A percentile compares a stretch with the other conserved stretches of the same genome.
Conservation (phyloP, 2,113 vertebrate genomes). For the Nothocercus julius region DNA sequence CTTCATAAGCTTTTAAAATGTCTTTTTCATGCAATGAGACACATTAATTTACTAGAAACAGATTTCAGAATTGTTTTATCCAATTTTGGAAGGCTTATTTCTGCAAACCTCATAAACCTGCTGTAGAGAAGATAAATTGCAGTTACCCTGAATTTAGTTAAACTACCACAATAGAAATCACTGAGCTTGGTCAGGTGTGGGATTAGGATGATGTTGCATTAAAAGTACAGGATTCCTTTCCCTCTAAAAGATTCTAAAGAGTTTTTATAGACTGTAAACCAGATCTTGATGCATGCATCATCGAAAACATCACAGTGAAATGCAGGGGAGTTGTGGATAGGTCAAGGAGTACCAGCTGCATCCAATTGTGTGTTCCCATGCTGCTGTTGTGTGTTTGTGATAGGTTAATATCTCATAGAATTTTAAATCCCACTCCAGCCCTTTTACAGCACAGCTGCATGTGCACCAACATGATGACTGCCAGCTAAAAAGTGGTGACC, state of each 20-base stretch:
- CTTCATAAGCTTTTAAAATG: constrained; percentile 76
- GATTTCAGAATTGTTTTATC: constrained; percentile 81
- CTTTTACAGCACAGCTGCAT: not conserved
- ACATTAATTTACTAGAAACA: constrained; percentile 81
- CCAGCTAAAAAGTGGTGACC: not conserved
- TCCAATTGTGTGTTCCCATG: not conserved
- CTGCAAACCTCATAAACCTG: constrained; percentile 70
- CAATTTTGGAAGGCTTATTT: constrained; percentile 79
- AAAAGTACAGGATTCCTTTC: not conserved
- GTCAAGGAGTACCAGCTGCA: not conserved
- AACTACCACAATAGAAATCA: constrained; percentile 11
- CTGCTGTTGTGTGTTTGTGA: not conserved
- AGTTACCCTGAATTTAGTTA: constrained; percentile 31
- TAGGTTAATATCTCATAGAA: not conserved
- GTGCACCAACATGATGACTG: not conserved
- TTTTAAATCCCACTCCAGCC: not conserved
- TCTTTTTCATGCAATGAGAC: constrained; percentile 78
- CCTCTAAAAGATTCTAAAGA: not conserved
- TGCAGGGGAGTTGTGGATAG: not conserved
- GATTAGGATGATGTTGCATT: not conserved
- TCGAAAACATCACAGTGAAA: not conserved
- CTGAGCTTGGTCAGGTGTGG: not conserved
- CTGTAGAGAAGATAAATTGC: constrained; percentile 64
- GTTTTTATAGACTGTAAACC: not conserved
- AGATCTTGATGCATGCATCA: not conserved